phyloP scores from a whole-genome alignment of 2,888 invertebrate genomes.

The Thymelicus acteon region DNA sequence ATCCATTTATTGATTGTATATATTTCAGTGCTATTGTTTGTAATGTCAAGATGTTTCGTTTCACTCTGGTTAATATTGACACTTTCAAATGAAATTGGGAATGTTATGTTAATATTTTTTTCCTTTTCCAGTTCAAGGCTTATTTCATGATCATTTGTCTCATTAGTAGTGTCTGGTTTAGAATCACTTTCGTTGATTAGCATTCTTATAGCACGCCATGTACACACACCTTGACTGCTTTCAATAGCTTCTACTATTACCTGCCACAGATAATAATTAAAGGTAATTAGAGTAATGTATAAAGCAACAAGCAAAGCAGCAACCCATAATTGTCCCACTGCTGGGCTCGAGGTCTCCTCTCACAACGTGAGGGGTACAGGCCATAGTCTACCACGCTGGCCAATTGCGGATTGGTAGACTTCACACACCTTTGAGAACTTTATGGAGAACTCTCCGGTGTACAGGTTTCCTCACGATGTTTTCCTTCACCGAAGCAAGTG shows the following conservation, averaged over 20 bases:
- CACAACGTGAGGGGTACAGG: too few species aligned
- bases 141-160: conserved; percentile 50
- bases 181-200: conserved; percentile 53
- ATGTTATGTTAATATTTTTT: conserved; percentile 82
- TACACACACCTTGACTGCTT: conserved; percentile 86
- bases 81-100: conserved; percentile 76
- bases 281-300: too few species aligned
- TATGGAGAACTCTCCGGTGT: too few species aligned
- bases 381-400: too few species aligned
- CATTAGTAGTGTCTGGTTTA: conserved; percentile 41
- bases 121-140: conserved; percentile 68
- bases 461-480: too few species aligned
- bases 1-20: conserved; percentile 78
- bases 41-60: conserved; percentile 56
- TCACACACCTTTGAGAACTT: too few species aligned
- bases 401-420: too few species aligned
- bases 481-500: too few species aligned
- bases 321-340: too few species aligned
- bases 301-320: too few species aligned
- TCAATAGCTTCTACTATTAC: conserved; percentile 89
- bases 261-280: conserved; percentile 53
- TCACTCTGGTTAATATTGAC: conserved; percentile 63
- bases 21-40: conserved; percentile 72
- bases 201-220: conserved; percentile 85
- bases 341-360: too few species aligned